Conservation (phyloP, 2,888 invertebrate species). For the Pandemis corylana region DNA sequence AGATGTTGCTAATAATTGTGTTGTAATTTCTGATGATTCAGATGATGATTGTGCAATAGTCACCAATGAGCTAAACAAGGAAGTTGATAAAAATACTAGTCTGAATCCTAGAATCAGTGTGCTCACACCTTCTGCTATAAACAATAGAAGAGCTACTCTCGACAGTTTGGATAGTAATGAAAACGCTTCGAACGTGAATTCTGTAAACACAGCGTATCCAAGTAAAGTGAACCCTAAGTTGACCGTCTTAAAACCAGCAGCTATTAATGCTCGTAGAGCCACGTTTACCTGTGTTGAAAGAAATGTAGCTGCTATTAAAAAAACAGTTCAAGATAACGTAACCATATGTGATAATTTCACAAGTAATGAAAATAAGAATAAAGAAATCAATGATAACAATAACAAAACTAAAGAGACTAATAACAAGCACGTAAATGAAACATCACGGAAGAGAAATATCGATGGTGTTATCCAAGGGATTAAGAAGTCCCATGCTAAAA, state of each 20-base stretch:
- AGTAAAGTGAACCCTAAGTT: background rate
- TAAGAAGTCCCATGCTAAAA: no score
- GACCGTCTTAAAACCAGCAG: background rate
- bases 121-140: conserved; percentile 11
- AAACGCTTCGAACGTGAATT: background rate
- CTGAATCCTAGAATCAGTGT: background rate
- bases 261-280: background rate
- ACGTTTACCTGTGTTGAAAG: background rate
- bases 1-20: no score
- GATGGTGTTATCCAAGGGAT: background rate
- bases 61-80: background rate
- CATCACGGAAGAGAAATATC: background rate
- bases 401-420: background rate
- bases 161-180: conserved; percentile 1
- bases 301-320: background rate
- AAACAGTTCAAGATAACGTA: background rate
- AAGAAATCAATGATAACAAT: background rate
- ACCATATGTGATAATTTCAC: background rate
- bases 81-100: background rate
- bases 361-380: background rate
- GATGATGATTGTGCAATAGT: conserved; percentile 12
- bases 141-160: conserved; percentile 9
- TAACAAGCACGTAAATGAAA: background rate
- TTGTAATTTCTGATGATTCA: conserved; percentile 14
- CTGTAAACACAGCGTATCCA: background rate